Conservation (phyloP, 2,797 vertebrate genomes). For the Thunnus albacares region DNA sequence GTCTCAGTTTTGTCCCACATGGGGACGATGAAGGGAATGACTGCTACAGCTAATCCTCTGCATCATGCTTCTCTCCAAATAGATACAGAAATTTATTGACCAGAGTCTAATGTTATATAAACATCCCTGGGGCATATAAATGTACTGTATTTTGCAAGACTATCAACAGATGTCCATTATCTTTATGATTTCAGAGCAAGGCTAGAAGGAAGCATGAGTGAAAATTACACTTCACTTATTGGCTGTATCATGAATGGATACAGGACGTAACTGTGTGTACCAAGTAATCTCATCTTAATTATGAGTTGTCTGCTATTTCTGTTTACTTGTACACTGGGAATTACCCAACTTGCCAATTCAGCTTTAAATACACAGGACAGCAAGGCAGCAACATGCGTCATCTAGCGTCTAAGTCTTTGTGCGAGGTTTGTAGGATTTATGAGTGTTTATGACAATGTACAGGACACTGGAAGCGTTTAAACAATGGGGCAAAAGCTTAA, state of each 20-base stretch:
- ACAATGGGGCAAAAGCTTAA: no score
- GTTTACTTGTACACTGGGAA: slow-evolving; percentile 16
- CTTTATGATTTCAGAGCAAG: slow-evolving; percentile 36
- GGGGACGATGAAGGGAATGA: background rate
- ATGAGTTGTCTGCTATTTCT: slow-evolving; percentile 17
- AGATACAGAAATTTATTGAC: background rate
- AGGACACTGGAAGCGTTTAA: no score
- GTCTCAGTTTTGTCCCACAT: background rate
- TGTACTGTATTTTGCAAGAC: background rate
- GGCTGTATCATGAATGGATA: background rate
- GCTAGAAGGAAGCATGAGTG: background rate
- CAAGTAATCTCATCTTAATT: slow-evolving; percentile 1
- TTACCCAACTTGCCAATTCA: background rate
- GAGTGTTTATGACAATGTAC: background rate
- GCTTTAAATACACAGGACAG: slow-evolving; percentile 12
- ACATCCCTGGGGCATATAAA: background rate
- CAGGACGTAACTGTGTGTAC: background rate
- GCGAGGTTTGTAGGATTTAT: background rate
- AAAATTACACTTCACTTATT: slow-evolving; percentile 33
- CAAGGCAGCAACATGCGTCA: background rate
- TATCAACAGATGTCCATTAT: slow-evolving; percentile 25
- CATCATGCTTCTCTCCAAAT: background rate
- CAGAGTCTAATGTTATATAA: slow-evolving; percentile 2
- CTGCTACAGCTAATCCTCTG: slow-evolving; percentile 2
- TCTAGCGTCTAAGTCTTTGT: background rate